Evolutionary conservation across 35 echinoderm and acorn worm species (phyloP).

Genomic region (Antedon bifida): DNA sequence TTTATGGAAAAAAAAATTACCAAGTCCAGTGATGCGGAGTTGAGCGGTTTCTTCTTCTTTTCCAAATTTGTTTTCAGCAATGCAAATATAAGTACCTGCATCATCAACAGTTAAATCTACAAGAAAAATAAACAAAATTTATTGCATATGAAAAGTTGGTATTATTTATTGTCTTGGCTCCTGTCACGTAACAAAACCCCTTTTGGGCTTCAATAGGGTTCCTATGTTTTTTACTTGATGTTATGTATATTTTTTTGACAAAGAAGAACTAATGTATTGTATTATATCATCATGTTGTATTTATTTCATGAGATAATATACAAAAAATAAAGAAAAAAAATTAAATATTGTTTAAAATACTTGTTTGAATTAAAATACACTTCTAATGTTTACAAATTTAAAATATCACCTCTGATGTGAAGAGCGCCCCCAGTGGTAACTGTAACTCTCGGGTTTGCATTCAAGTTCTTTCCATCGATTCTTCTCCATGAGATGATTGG

Average conservation of each 20-base stretch:
- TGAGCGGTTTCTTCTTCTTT: slow-evolving; percentile 32
- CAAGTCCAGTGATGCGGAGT: slow-evolving; percentile 58
- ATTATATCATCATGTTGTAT: too few relatives aligned
- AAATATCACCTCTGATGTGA: slow-evolving; percentile 62
- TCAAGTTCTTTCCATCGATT: slow-evolving; percentile 19
- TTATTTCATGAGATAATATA: too few relatives aligned
- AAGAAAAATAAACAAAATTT: not conserved
- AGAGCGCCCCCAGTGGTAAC: slow-evolving; percentile 39
- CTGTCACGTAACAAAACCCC: too few relatives aligned
- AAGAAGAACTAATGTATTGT: too few relatives aligned
- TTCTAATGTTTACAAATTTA: too few relatives aligned
- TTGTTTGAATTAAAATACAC: not conserved
- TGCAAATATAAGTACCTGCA: slow-evolving; percentile 62
- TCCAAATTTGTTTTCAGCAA: slow-evolving; percentile 61
- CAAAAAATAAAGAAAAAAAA: too few relatives aligned
- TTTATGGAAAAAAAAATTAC: slow-evolving; percentile 56
- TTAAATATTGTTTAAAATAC: too few relatives aligned
- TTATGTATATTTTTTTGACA: too few relatives aligned
- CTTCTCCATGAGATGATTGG: slow-evolving; percentile 57
- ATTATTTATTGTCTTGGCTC: too few relatives aligned
- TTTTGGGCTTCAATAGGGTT: too few relatives aligned
- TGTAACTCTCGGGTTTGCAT: slow-evolving; percentile 12
- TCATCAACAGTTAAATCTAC: slow-evolving; percentile 62
- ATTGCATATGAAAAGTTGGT: too few relatives aligned
- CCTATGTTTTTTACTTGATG: too few relatives aligned